phyloP scores from a whole-genome alignment of 2,113 vertebrate species.

The Laterallus jamaicensis region DNA sequence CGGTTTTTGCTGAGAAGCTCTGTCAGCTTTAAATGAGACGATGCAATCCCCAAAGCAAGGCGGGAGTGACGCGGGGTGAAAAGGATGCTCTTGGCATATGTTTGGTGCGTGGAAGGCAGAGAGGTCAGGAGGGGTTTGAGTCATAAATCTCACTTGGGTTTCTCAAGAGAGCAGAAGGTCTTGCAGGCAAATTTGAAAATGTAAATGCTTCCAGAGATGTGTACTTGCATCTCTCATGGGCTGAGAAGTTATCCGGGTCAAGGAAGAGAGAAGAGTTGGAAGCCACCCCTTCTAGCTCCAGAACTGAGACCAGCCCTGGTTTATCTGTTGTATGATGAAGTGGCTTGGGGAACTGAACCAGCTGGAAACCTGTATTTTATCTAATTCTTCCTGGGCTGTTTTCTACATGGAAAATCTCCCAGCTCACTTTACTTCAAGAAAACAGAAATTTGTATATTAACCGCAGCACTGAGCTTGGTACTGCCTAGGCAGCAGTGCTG shows the following conservation, averaged over 20 bases:
- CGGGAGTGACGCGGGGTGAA: background rate
- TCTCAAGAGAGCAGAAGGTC: background rate
- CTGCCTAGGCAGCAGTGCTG: background rate
- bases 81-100: background rate
- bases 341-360: background rate
- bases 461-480: background rate
- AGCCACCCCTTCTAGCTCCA: background rate
- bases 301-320: background rate
- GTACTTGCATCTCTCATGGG: rapidly evolving
- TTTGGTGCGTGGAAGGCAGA: background rate
- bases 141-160: background rate
- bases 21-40: background rate
- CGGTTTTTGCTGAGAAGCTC: background rate
- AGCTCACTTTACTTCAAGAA: background rate
- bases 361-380: background rate
- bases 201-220: background rate
- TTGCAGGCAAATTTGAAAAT: background rate
- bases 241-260: background rate
- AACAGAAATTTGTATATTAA: background rate
- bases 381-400: background rate
- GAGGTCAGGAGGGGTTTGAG: background rate
- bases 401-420: background rate
- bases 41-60: background rate
- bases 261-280: background rate
- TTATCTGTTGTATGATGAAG: background rate